A percentile compares a stretch with the other conserved stretches of the same genome.
phyloP scores from a whole-genome alignment of 1,140 invertebrate species.

The Trichonephila clavata region DNA sequence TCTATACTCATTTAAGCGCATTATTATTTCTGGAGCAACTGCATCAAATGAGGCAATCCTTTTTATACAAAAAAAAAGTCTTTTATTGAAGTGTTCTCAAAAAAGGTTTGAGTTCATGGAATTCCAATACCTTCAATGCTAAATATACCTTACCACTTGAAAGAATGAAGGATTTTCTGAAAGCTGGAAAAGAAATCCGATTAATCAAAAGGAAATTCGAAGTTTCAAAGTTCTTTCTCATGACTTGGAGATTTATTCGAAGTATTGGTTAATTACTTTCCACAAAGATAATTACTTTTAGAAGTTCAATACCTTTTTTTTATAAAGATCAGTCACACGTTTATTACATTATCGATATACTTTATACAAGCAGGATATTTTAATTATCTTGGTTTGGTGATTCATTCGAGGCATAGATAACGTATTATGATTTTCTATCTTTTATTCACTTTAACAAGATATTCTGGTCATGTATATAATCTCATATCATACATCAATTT shows the following conservation, averaged over 20 bases:
- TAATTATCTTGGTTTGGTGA: no score
- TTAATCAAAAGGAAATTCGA: slow-evolving; percentile 14
- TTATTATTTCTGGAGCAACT: background rate
- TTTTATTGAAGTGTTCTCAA: background rate
- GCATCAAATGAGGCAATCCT: background rate
- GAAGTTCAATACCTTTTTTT: background rate
- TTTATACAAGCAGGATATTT: background rate
- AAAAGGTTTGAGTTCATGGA: background rate
- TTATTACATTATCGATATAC: background rate
- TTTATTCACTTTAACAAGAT: no score
- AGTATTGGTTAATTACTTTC: slow-evolving; percentile 27
- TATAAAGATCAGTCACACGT: background rate
- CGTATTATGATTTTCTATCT: no score
- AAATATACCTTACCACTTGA: background rate
- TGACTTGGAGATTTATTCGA: slow-evolving; percentile 1
- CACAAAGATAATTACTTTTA: slow-evolving; percentile 6
- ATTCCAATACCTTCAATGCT: background rate
- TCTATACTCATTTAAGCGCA: background rate
- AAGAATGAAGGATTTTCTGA: background rate
- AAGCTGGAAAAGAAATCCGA: slow-evolving; percentile 19
- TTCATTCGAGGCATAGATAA: no score
- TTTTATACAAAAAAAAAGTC: background rate
- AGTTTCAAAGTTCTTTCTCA: slow-evolving; percentile 5
- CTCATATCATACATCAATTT: no score
- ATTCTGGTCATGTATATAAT: no score